Evolutionary conservation across 1,140 invertebrate genomes (phyloP), one percentile per base, ranked within the genome.

Genomic region (Drosophila azteca): DNA sequence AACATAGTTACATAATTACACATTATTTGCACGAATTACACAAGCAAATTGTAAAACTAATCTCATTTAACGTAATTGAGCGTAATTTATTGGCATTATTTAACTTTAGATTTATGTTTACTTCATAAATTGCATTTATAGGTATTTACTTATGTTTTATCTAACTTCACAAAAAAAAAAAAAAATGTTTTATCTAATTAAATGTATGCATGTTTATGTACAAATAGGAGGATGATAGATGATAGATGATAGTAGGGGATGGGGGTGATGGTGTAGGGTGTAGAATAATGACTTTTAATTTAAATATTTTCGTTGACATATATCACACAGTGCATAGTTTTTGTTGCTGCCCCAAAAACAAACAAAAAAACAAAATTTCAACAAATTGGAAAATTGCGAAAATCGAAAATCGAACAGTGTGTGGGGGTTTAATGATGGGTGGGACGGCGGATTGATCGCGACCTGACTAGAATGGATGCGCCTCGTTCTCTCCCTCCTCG

Each of bases 1-100:
- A 49, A 51, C 58, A 65, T 70, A 81, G 79, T 83, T 83, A 83
- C 67, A 76, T 84, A 83, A 84, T 77, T 85, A 81, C 82, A 85
- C 35, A 49, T 49, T 79, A 84, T 83, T 84, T 77, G 84, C 80
- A 84, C 51, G 58, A 64, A 75, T 74, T 74, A 70, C 59, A 57
- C 50, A 83, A 83, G 71, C 54, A 68, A 66, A 74, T 43, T 52
- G 44, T 31, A 63, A 62, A 77, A 77, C 82, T 87, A 87, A 76
- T 79, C 65, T 84, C 69, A 63, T 64, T 77, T 67, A 67, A 66
- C 62, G 49, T 62, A 75, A 62, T 84, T 74, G 69, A 74, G 63
- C 44, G 48, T 72, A 73, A 73, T 77, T 74, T 65, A 84, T 73
- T 83, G 49, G 58, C 51, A 60, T 51, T 78, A 74, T 48, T 78